Base-by-base conservation (phyloP, 2,797 vertebrate species). In the Champsocephalus esox region DNA sequence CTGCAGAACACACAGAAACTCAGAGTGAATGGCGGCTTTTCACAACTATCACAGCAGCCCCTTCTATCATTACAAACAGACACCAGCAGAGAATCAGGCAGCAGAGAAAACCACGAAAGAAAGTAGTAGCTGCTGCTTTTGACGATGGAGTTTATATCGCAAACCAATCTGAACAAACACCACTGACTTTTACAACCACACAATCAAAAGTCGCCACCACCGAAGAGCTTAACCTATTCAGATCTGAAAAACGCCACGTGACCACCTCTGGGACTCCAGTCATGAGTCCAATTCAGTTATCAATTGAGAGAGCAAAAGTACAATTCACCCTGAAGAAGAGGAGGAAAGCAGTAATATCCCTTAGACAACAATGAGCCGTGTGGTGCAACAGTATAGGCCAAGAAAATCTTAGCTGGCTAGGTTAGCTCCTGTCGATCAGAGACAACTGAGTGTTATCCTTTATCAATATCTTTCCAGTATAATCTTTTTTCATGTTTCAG, bases 321-420 rank as follows among this genome's bases (percentile, higher is more conserved):
- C 92, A 92, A 48, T 86, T 89, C 74, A 85, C 49, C 46, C 75
- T 83, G 79, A 93, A 92, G 83, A 94, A 88, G 80, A 89, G 79
- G 74, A 90, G 88, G 86, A 92, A 92, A 85, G 77, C 78, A 16
- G 44, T 7, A 0, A 14, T 44, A 52, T 52, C 32, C 2, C 1
- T 21, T 12, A 67, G 58, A 57, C 80, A 64, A 2, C 61, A 68
- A 12, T 86, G 63, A 83, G 34, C 66, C 19, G 2, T 1, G 45
- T 59, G 54, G 9, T 73, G 32, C 49, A 32, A 52, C 62, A 60
- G 51, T 34, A 69, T 28, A 62, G 21, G 66, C 11, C 61, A n/a
- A 13, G 57, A n/a, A 43, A 67, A 11, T 68, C 17, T 34, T 62
- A 82, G 48, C 50, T 64, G 44, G 72, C 49, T 66, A 63, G 61